Base-by-base conservation (phyloP, 2,888 invertebrate genomes). In the Zootermopsis nevadensis region DNA sequence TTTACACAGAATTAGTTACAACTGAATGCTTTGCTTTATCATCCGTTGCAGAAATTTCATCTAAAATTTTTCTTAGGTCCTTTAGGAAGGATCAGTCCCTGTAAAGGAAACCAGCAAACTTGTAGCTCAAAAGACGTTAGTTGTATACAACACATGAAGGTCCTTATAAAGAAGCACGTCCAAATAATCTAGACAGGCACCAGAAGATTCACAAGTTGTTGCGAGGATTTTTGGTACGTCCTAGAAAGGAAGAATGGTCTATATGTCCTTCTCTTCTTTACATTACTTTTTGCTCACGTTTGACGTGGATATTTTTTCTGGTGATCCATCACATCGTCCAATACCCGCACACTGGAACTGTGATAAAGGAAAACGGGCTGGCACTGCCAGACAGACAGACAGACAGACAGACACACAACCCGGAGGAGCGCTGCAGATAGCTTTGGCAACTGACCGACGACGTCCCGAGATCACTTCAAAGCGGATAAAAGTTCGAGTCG, bases 241-340 rank as follows among this genome's bases (percentile, higher is more conserved):
- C 60, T n/a, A 60, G 27, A 27, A 27, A 60, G 15, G 60, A 60
- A n/a, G 10, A 27, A 60, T 60, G 6, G 15, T 27, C 60, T 60
- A 27, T 60, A 60, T 27, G n/a, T 6, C n/a, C n/a, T 60, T 60
- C n/a, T 60, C n/a, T 60, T 27, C 27, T 60, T n/a, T n/a, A 60
- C n/a, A 60, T n/a, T 48, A n/a, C 19, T 60, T 60, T 60, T 60
- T 60, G 27, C 12, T 60, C 60, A 10, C 10, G n/a, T 60, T 60
- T 60, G 60, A 60, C 60, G 15, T 60, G 60, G 60, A 60, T 60
- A 60, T 60, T 60, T 60, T 60, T 60, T 60, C 27, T 60, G 60
- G 60, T 60, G 60, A 60, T 60, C 60, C 60, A 60, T 60, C 60
- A 60, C 60, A 60, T n/a, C 60, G 60, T 27, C 60, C 60, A 27